Percentiles rank a stretch among this genome's conserved stretches.
Conservation (phyloP, 2,113 vertebrate species). For the Sinosuthora webbiana region DNA sequence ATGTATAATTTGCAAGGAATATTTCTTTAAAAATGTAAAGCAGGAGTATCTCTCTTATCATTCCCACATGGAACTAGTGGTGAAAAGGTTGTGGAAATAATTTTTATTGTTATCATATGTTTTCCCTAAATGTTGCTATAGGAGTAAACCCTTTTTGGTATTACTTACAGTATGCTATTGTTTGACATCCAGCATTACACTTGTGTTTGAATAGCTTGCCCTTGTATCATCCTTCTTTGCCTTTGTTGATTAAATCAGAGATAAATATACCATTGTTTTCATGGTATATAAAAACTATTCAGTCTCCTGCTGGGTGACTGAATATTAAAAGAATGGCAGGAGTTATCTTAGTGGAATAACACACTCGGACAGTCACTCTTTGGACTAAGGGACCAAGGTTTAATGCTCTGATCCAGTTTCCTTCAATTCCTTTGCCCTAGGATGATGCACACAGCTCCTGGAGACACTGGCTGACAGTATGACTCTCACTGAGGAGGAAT, state of each 20-base stretch:
- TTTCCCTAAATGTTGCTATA: slow-evolving; percentile 63
- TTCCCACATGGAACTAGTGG: slow-evolving; percentile 70
- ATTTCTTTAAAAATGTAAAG: slow-evolving; percentile 69
- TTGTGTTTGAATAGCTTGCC: slow-evolving; percentile 64
- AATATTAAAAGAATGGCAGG: not conserved
- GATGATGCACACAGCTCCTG: not conserved
- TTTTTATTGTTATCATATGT: slow-evolving; percentile 78
- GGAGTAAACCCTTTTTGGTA: slow-evolving; percentile 52
- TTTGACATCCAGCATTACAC: slow-evolving; percentile 65
- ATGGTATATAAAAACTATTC: slow-evolving; percentile 41
- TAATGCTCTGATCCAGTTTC: not conserved
- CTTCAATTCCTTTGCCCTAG: not conserved
- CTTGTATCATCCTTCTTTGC: slow-evolving; percentile 44
- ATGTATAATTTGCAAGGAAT: slow-evolving; percentile 64
- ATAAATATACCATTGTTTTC: slow-evolving; percentile 52
- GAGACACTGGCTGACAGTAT: not conserved
- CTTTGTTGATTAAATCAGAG: slow-evolving; percentile 50
- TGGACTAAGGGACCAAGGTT: not conserved
- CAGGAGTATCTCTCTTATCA: slow-evolving; percentile 57
- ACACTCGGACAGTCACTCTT: not conserved
- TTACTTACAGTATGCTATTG: slow-evolving; percentile 69
- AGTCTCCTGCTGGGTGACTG: not conserved
- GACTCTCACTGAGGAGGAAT: not conserved
- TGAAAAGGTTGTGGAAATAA: slow-evolving; percentile 71
- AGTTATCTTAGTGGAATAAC: not conserved